A percentile compares a stretch with the other conserved stretches of the same genome.
These are phyloP conservation scores for Phoxinus phoxinus DNA, from an alignment of 2,113 vertebrate genomes.

Conservation along the genomic window DNA sequence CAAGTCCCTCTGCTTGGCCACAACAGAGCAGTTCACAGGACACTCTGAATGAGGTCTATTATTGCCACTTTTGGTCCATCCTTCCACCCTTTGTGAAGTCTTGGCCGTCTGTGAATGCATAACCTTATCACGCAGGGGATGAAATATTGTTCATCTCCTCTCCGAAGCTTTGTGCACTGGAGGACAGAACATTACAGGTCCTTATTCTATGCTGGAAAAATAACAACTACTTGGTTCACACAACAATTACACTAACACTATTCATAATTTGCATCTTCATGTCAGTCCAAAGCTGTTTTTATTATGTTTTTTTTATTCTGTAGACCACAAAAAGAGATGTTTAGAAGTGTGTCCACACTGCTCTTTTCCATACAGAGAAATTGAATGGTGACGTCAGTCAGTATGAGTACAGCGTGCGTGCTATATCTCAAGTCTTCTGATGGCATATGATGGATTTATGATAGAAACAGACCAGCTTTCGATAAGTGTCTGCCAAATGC, in stretches of 20 bases:
- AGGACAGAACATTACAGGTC: not conserved
- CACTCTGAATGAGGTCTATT: conserved; percentile 33
- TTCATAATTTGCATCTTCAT: not conserved
- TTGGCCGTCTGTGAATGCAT: conserved; percentile 25
- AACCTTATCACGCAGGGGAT: not conserved
- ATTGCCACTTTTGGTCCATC: conserved; percentile 13
- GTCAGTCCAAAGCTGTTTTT: not conserved
- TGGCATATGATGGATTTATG: not conserved
- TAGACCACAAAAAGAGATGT: not conserved
- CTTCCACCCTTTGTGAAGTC: not conserved
- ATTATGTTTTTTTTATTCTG: not conserved
- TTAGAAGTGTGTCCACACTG: not conserved
- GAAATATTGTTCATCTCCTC: conserved; percentile 2
- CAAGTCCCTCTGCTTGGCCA: not conserved
- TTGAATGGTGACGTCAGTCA: not conserved
- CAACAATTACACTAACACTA: not conserved
- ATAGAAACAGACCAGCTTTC: not conserved
- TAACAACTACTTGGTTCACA: not conserved
- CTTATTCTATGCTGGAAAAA: not conserved
- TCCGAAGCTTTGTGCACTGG: not conserved
- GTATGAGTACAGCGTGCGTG: not conserved
- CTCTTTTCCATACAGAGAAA: not conserved
- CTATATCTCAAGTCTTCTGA: too few relatives aligned
- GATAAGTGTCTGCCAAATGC: not conserved
- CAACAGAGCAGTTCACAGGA: conserved; percentile 20